phyloP scores from a whole-genome alignment of 2,888 invertebrate genomes.

The Shargacucullia verbasci region DNA sequence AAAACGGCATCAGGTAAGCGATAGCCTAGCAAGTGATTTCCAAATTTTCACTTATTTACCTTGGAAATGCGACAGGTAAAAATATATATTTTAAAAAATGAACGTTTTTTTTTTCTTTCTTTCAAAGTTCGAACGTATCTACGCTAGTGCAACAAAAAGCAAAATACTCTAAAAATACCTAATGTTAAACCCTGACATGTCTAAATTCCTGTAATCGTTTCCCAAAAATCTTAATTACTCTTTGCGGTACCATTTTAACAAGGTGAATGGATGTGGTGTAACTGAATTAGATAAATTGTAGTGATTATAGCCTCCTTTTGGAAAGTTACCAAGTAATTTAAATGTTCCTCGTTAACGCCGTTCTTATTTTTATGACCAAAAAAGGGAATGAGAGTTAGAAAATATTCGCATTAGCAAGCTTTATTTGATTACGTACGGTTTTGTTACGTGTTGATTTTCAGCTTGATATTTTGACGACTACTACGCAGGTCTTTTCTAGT shows the following conservation, averaged over 20 bases:
- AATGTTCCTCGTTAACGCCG: conserved; percentile 26
- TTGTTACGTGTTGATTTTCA: too few species aligned
- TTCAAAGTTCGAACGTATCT: too few species aligned
- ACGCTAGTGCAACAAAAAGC: background rate
- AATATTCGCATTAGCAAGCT: background rate
- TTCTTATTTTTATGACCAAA: conserved; percentile 13
- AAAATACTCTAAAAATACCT: background rate
- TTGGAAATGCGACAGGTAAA: too few species aligned
- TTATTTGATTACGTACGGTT: background rate
- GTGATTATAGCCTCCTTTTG: conserved; percentile 46
- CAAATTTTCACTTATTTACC: too few species aligned
- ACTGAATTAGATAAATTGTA: conserved; percentile 47
- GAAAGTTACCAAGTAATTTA: conserved; percentile 40
- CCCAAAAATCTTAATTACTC: conserved; percentile 52
- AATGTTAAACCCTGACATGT: conserved; percentile 8
- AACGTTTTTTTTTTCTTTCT: too few species aligned
- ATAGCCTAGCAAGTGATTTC: too few species aligned
- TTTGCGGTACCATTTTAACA: conserved; percentile 34
- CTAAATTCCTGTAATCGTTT: conserved; percentile 39
- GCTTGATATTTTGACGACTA: too few species aligned
- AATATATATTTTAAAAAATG: too few species aligned
- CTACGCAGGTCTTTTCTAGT: too few species aligned
- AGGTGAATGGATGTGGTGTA: conserved; percentile 41
- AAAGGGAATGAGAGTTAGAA: background rate
- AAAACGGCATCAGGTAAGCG: too few species aligned